These are phyloP conservation scores for Penaeus chinensis DNA, from an alignment of 1,140 invertebrate genomes.

Conservation along the genomic window DNA sequence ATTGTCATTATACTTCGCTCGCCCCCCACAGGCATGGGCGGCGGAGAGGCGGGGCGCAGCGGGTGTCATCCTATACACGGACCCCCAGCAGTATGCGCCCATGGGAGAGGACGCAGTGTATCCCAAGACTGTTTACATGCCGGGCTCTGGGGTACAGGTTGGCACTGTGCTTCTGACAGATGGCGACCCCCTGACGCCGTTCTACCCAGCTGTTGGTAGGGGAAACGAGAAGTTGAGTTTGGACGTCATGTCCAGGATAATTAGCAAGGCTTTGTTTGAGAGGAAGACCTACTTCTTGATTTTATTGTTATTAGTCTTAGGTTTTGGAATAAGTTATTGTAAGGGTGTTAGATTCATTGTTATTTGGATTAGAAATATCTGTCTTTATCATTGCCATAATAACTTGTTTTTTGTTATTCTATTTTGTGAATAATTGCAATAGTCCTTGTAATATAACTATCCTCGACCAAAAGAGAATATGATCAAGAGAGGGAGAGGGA, in stretches of 20 bases:
- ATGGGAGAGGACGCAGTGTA: constrained; percentile 28
- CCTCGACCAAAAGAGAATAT: background rate
- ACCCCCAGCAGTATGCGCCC: constrained; percentile 47
- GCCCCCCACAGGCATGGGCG: background rate
- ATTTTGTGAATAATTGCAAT: background rate
- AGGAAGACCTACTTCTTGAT: too few relatives aligned
- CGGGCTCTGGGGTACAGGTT: constrained; percentile 22
- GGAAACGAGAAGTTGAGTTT: too few relatives aligned
- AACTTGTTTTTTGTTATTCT: background rate
- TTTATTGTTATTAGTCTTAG: background rate
- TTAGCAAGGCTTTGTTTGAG: too few relatives aligned
- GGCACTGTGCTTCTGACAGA: constrained; percentile 32
- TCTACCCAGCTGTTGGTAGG: constrained; percentile 50
- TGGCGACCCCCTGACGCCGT: constrained; percentile 53
- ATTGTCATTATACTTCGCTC: too few relatives aligned
- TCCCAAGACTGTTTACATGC: constrained; percentile 32
- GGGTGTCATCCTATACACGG: constrained; percentile 62
- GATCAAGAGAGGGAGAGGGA: background rate
- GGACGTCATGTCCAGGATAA: too few relatives aligned
- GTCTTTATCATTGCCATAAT: background rate
- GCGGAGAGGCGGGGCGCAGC: constrained; percentile 59
- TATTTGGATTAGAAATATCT: background rate
- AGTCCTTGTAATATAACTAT: too few relatives aligned
- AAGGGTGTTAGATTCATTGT: background rate
- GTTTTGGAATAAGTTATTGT: background rate